phyloP scores from a whole-genome alignment of 2,888 invertebrate species.

The Melanostoma scalare region DNA sequence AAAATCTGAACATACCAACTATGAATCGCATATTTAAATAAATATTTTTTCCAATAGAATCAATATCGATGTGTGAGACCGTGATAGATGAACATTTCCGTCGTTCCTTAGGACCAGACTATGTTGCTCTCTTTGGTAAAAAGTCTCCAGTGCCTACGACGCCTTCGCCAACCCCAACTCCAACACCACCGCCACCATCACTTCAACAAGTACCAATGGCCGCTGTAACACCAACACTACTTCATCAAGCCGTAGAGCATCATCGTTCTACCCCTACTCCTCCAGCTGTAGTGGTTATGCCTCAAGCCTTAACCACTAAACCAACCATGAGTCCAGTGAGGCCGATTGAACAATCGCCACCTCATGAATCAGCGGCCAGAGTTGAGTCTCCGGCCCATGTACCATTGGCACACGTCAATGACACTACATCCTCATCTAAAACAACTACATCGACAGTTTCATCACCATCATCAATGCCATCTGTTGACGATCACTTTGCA shows the following conservation, averaged over 20 bases:
- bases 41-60: conserved; percentile 83
- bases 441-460: conserved; percentile 75
- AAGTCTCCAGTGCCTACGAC: conserved; percentile 77
- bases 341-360: conserved; percentile 50
- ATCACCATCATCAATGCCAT: conserved; percentile 81
- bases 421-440: conserved; percentile 34
- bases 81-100: conserved; percentile 98
- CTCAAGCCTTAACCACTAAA: conserved; percentile 57
- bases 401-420: conserved; percentile 24
- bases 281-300: conserved; percentile 61
- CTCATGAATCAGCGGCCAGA: conserved; percentile 58
- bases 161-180: conserved; percentile 75
- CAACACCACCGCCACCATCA: conserved; percentile 76
- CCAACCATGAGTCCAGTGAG: conserved; percentile 60
- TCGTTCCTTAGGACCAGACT: conserved; percentile 93
- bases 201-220: conserved; percentile 78
- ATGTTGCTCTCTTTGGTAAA: conserved; percentile 87
- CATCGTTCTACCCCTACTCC: conserved; percentile 54
- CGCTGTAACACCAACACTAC: conserved; percentile 74
- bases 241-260: conserved; percentile 50
- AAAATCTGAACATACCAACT: background rate
- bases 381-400: conserved; percentile 50
- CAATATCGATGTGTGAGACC: conserved; percentile 89
- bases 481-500: conserved; percentile 96
- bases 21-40: background rate